Conservation (phyloP, 2,113 vertebrate species). For the Nothobranchius furzeri region DNA sequence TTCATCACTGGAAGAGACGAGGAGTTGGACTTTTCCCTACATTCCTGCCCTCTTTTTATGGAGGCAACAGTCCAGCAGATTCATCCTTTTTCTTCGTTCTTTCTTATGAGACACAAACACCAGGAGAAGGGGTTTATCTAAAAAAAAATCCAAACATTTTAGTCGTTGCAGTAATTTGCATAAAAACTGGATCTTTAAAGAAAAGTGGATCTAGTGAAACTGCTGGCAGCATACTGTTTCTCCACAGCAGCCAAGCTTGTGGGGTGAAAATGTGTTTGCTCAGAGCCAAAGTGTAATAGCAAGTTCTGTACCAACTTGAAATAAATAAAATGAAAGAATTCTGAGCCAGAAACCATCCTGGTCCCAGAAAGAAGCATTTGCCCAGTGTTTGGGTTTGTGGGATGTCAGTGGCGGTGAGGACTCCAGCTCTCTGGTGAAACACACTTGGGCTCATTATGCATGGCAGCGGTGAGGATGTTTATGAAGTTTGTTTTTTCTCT, state of each 20-base stretch:
- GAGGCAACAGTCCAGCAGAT: no score
- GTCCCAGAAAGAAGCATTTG: constrained; percentile 32
- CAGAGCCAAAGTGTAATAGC: constrained; percentile 55
- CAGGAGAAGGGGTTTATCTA: no score
- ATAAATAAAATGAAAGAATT: constrained; percentile 53
- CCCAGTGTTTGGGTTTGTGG: constrained; percentile 52
- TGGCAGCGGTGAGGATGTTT: constrained; percentile 28
- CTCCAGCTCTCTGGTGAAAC: constrained; percentile 38
- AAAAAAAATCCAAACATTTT: no score
- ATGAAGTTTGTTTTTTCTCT: constrained; percentile 29
- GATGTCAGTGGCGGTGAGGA: constrained; percentile 50
- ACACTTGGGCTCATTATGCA: constrained; percentile 38
- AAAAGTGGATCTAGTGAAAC: constrained; percentile 10
- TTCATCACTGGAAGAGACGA: not conserved
- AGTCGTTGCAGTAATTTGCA: no score
- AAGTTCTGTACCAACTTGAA: constrained; percentile 49
- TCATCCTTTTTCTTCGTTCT: no score
- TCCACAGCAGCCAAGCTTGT: constrained; percentile 28
- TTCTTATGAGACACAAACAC: no score
- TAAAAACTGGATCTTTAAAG: no score
- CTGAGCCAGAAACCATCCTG: constrained; percentile 44
- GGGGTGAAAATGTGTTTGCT: constrained; percentile 44
- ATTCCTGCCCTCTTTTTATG: no score
- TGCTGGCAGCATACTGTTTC: constrained; percentile 37
- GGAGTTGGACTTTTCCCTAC: no score